Evolutionary conservation across 2,113 vertebrate genomes (phyloP), one percentile per base, ranked within the genome.

Genomic region (Hirundichthys speculiger): DNA sequence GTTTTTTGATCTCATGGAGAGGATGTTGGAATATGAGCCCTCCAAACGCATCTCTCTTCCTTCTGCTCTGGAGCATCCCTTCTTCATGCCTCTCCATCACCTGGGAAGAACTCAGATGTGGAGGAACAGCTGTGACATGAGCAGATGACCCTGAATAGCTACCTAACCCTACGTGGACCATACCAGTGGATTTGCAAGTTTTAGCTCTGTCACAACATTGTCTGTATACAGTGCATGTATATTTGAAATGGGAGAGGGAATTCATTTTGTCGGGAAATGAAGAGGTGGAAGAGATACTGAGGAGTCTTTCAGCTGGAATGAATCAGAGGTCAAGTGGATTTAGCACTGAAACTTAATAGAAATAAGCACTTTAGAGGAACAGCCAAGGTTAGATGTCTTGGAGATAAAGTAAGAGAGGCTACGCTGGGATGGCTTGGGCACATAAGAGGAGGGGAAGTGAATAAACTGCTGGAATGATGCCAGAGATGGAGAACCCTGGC

Each of bases 11-110:
- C 93, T 99, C 73, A 85, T 99, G n/a, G 95, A 96, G 88, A 91
- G 79, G 79, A 94, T 96, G 94, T 79, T 98, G 86, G 94, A 96
- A 54, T 98, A 96, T 3, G 96, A 99, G 59, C 96, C 97, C 0
- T 91, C 94, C 30, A 94, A 94, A 22, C 94, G 96, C 4, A 68
- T 94, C 72, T 89, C 93, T 41, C 92, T 96, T 40, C 87, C 91
- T 0, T 93, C 96, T 16, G 92, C 94, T 14, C 90, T 96, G 57
- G 85, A 88, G 41, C 95, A 98, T 22, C 93, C 95, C 1, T 98
- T 97, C 91, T 97, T 98, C 20, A 69, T 91, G 55, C 61, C 91
- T 21, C 74, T 95, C 45, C 84, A 87, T 60, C 73, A 76, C 1
- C 45, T 48, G 4, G 64, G 73, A 77, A 65, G 40, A 30, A 64